Conservation (phyloP, 2,888 invertebrate species). For the Heliconius ethilla region DNA sequence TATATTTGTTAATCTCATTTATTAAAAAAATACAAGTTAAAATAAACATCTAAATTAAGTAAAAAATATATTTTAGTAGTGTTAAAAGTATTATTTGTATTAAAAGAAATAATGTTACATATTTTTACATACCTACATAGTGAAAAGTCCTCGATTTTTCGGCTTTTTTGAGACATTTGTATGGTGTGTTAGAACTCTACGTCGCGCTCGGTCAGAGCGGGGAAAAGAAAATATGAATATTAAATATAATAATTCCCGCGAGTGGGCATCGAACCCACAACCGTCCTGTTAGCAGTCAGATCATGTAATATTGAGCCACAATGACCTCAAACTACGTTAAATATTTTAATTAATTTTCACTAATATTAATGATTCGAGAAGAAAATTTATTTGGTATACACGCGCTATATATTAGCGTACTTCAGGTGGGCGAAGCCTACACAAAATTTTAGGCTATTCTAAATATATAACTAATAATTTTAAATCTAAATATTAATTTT, state of each 20-base stretch:
- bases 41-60: constrained; percentile 14
- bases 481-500: background rate
- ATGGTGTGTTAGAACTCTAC: background rate
- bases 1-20: background rate
- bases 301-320: too few relatives aligned
- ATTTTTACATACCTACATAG: background rate
- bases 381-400: background rate
- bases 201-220: background rate
- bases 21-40: constrained; percentile 25
- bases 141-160: too few relatives aligned
- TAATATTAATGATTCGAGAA: background rate
- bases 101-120: background rate
- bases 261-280: background rate
- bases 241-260: background rate
- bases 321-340: background rate
- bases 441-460: background rate
- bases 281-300: background rate
- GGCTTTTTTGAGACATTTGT: background rate
- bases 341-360: background rate
- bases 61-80: background rate
- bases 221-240: background rate
- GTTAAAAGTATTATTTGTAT: background rate
- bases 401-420: background rate
- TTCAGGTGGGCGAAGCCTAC: background rate
- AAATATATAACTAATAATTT: background rate